phyloP scores from a whole-genome alignment of 2,888 invertebrate genomes.

The Strigamia crassipes region DNA sequence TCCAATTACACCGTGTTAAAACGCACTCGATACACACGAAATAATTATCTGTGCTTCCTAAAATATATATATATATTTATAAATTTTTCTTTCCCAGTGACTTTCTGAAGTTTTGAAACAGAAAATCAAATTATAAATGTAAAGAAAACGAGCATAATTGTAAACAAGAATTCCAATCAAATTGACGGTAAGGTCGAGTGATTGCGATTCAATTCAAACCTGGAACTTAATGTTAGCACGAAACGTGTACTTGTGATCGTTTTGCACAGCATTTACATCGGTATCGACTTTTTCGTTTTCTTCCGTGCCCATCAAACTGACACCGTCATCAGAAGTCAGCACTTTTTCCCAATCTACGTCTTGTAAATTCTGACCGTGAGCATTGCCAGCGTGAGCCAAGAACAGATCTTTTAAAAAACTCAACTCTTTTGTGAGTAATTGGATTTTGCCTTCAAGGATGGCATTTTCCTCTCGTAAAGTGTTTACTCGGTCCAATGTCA shows the following conservation, averaged over 20 bases:
- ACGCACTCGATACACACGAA: too few relatives aligned
- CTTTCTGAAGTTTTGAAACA: not conserved
- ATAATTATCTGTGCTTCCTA: not conserved
- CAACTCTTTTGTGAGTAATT: conserved; percentile 77
- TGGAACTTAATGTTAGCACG: not conserved
- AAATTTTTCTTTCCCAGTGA: not conserved
- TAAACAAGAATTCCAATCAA: not conserved
- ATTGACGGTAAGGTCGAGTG: not conserved
- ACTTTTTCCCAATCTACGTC: conserved; percentile 56
- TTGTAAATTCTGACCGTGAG: conserved; percentile 56
- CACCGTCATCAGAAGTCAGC: conserved; percentile 47
- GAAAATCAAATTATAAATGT: too few relatives aligned
- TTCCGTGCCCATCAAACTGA: not conserved
- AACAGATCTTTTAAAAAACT: conserved; percentile 80
- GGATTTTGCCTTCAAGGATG: conserved; percentile 77
- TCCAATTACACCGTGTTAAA: too few relatives aligned
- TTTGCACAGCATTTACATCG: not conserved
- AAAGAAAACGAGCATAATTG: not conserved
- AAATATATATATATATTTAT: not conserved
- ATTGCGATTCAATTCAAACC: not conserved
- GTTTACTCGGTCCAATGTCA: conserved; percentile 75
- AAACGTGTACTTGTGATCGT: conserved; percentile 28
- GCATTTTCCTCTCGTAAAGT: conserved; percentile 78
- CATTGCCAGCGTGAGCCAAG: conserved; percentile 74
- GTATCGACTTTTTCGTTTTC: not conserved